Evolutionary conservation across 2,888 invertebrate species (phyloP).

Genomic region (Andrena haemorrhoa): DNA sequence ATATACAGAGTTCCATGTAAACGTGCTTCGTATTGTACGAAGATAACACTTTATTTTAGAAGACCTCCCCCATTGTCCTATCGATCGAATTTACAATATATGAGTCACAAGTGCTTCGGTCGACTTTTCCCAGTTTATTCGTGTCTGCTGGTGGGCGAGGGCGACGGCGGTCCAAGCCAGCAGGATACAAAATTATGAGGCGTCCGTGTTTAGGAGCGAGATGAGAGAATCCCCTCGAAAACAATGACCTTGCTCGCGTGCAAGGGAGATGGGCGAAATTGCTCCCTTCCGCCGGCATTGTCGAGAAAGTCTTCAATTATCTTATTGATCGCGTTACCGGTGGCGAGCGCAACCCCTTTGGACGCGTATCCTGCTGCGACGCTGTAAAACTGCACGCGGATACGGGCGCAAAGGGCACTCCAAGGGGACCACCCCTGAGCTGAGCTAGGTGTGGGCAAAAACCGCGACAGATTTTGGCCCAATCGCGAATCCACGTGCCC

Average conservation of each 20-base stretch:
- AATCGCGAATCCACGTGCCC: not conserved
- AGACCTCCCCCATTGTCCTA: not conserved
- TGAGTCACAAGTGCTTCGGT: slow-evolving; percentile 27
- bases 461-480: slow-evolving; percentile 10
- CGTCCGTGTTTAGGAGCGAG: slow-evolving; percentile 50
- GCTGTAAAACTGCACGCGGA: slow-evolving; percentile 41
- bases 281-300: slow-evolving; percentile 76
- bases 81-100: slow-evolving; percentile 39
- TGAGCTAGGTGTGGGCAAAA: not conserved
- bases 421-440: slow-evolving; percentile 51
- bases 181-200: slow-evolving; percentile 47
- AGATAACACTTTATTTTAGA: not conserved
- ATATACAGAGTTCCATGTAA: not conserved
- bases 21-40: not conserved
- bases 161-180: slow-evolving; percentile 15
- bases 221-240: slow-evolving; percentile 67
- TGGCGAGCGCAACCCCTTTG: slow-evolving; percentile 71
- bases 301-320: slow-evolving; percentile 80
- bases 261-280: slow-evolving; percentile 72
- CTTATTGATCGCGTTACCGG: slow-evolving; percentile 78
- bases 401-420: slow-evolving; percentile 8
- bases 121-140: slow-evolving; percentile 18
- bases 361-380: slow-evolving; percentile 61
- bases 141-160: not conserved
- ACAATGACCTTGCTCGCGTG: slow-evolving; percentile 67